Evolutionary conservation across 2,113 vertebrate species (phyloP).

Genomic region (Nyctereutes procyonoides): DNA sequence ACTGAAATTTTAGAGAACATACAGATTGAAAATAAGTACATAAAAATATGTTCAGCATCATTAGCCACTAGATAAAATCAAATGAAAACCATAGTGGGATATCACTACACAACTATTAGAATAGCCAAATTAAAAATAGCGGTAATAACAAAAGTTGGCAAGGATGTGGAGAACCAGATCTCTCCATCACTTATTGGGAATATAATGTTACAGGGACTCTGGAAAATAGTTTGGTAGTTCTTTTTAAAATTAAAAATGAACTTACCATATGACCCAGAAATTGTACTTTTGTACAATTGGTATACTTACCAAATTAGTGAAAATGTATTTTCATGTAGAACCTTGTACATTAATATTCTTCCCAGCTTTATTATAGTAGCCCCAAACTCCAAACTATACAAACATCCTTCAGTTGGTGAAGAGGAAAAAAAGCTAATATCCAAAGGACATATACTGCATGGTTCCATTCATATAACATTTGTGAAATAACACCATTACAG

Average conservation of each 20-base stretch:
- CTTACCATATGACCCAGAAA: background rate
- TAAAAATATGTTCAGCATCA: background rate
- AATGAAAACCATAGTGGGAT: background rate
- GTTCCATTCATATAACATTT: background rate
- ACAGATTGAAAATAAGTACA: background rate
- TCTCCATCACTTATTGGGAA: background rate
- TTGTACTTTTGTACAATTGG: background rate
- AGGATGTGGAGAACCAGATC: background rate
- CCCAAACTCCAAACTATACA: background rate
- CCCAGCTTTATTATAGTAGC: background rate
- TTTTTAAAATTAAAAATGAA: background rate
- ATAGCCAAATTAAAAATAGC: background rate
- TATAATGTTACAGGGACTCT: background rate
- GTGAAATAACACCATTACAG: background rate
- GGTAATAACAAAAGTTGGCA: conserved; percentile 17
- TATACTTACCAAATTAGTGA: background rate
- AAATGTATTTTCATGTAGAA: conserved; percentile 1
- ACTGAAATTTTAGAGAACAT: background rate
- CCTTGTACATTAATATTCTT: background rate
- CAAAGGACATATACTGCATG: background rate
- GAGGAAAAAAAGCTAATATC: background rate
- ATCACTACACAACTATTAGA: background rate
- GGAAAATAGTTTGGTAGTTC: background rate
- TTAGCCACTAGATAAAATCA: conserved; percentile 19
- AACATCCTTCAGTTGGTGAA: background rate